A percentile compares a stretch with the other conserved stretches of the same genome.
These are phyloP conservation scores for Axea sp. DNA, from an alignment of 2,888 invertebrate genomes.

Conservation along the genomic window DNA sequence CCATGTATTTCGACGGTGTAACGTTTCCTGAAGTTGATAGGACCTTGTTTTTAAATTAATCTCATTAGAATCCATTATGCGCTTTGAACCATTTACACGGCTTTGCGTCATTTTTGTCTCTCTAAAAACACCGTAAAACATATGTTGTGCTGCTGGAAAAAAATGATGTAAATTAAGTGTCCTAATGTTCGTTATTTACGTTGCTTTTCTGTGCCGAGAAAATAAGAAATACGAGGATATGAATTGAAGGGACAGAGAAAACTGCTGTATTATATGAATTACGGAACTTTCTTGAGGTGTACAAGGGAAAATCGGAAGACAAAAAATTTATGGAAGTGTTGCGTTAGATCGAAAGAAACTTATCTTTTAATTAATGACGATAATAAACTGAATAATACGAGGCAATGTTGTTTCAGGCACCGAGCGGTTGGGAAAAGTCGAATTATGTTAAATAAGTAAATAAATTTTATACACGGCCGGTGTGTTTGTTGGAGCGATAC, in stretches of 20 bases:
- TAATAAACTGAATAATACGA: slow-evolving; percentile 20
- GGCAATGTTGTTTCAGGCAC: not conserved
- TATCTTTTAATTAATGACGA: slow-evolving; percentile 30
- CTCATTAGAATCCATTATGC: not conserved
- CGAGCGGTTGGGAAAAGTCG: slow-evolving; percentile 2
- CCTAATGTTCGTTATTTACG: slow-evolving; percentile 39
- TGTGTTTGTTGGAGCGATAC: not conserved
- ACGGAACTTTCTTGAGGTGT: slow-evolving; percentile 20
- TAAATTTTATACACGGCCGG: too few relatives aligned
- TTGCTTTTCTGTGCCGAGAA: slow-evolving; percentile 24
- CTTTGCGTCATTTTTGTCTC: slow-evolving; percentile 6
- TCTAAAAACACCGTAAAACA: slow-evolving; percentile 14
- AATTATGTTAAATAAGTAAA: slow-evolving; percentile 10
- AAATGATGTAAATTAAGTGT: slow-evolving; percentile 31
- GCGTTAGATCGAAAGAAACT: slow-evolving; percentile 5
- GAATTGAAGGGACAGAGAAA: slow-evolving; percentile 33
- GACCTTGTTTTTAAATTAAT: too few relatives aligned
- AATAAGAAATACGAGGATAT: slow-evolving; percentile 38
- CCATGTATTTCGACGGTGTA: too few relatives aligned
- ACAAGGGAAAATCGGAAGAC: slow-evolving; percentile 15
- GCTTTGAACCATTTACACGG: not conserved
- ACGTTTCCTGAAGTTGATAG: too few relatives aligned
- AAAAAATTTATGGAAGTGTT: slow-evolving; percentile 37
- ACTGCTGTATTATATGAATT: not conserved
- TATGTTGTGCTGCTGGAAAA: slow-evolving; percentile 12